Conservation (phyloP, 2,113 vertebrate species). For the Speoplatyrhinus poulsoni region DNA sequence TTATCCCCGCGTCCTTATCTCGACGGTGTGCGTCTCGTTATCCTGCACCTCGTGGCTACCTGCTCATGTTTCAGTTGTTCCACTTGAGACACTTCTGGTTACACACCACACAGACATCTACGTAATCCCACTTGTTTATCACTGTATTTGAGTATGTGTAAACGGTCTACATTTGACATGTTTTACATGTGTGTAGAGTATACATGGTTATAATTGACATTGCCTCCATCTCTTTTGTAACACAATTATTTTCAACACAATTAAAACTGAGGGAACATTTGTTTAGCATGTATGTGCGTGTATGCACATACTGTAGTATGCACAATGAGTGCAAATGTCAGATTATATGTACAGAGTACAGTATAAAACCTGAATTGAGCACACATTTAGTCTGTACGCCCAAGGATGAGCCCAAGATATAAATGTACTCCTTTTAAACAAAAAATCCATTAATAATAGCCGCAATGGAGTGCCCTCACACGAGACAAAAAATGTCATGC, state of each 20-base stretch:
- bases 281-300: neutral
- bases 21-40: conserved; percentile 61
- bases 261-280: neutral
- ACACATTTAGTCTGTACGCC: conserved; percentile 15
- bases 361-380: neutral
- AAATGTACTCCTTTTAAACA: conserved; percentile 38
- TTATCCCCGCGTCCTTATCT: conserved; percentile 62
- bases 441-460: conserved; percentile 31
- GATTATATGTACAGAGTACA: neutral
- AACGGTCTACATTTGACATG: no score
- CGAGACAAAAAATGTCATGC: conserved; percentile 52
- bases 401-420: conserved; percentile 10
- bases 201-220: no score
- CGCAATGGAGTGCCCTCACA: conserved; percentile 44
- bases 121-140: no score
- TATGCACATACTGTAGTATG: neutral
- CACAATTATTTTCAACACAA: neutral
- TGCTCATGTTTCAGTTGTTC: conserved; percentile 28
- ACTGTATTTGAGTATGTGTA: no score
- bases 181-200: no score
- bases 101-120: no score
- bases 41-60: conserved; percentile 55
- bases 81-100: neutral
- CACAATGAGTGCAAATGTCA: no score
- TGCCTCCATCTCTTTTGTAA: neutral